Evolutionary conservation across 2,113 vertebrate species (phyloP).

Genomic region (Sebastes fasciatus): DNA sequence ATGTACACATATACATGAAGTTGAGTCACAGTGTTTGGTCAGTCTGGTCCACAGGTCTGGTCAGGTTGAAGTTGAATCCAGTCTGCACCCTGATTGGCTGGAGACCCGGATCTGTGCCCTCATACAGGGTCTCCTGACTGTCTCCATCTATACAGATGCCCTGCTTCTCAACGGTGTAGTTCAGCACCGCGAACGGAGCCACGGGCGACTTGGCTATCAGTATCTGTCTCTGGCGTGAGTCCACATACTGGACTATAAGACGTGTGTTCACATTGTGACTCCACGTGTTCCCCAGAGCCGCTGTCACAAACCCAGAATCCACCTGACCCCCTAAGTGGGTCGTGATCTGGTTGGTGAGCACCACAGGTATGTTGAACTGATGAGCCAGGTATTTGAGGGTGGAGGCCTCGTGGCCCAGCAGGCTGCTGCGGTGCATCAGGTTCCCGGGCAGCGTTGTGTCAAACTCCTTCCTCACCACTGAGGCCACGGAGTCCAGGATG

Average conservation of each 20-base stretch:
- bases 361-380: slow-evolving; percentile 88
- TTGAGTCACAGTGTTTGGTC: slow-evolving; percentile 1
- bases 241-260: slow-evolving; percentile 85
- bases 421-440: slow-evolving; percentile 84
- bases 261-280: slow-evolving; percentile 89
- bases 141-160: slow-evolving; percentile 85
- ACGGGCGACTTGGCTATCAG: slow-evolving; percentile 89
- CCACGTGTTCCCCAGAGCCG: slow-evolving; percentile 89
- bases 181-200: slow-evolving; percentile 84
- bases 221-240: slow-evolving; percentile 83
- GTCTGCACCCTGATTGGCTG: slow-evolving; percentile 28
- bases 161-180: slow-evolving; percentile 85
- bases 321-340: slow-evolving; percentile 20
- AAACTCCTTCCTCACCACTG: slow-evolving; percentile 91
- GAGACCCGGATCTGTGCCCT: slow-evolving; percentile 25
- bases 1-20: neutral
- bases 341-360: slow-evolving; percentile 44
- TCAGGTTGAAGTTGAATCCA: slow-evolving; percentile 14
- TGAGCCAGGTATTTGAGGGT: slow-evolving; percentile 89
- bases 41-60: neutral
- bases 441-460: slow-evolving; percentile 88
- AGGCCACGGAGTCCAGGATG: slow-evolving; percentile 89
- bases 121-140: neutral
- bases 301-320: slow-evolving; percentile 82
- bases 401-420: slow-evolving; percentile 86